Conservation (phyloP, 2,888 invertebrate genomes). For the Perdita meconis region DNA sequence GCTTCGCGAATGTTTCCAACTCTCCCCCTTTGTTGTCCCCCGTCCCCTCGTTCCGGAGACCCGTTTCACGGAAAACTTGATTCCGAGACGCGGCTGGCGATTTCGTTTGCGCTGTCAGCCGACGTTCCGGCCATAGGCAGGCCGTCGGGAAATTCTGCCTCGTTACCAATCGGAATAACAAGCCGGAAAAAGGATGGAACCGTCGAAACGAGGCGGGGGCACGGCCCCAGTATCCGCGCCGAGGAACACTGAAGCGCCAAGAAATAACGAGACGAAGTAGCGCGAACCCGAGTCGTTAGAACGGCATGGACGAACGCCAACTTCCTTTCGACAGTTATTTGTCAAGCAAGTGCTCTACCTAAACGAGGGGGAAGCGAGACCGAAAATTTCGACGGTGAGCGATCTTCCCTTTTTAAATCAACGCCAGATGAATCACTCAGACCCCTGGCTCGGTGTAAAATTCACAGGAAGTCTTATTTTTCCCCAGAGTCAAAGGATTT, state of each 20-base stretch:
- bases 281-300: constrained; percentile 60
- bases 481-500: no score
- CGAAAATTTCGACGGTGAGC: constrained; percentile 6
- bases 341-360: constrained; percentile 41
- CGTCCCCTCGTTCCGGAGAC: not conserved
- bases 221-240: constrained; percentile 9
- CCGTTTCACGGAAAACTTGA: constrained; percentile 36
- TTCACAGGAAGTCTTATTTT: no score
- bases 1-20: constrained; percentile 34
- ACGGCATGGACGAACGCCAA: constrained; percentile 65
- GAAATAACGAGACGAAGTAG: constrained; percentile 66
- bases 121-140: constrained; percentile 11
- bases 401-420: constrained; percentile 12
- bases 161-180: constrained; percentile 54
- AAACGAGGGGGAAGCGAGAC: constrained; percentile 10
- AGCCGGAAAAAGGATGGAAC: constrained; percentile 50
- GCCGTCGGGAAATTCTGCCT: constrained; percentile 42
- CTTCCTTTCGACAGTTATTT: constrained; percentile 58
- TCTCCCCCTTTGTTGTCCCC: constrained; percentile 23
- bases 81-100: constrained; percentile 29
- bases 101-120: constrained; percentile 32
- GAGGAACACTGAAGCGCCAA: constrained; percentile 54
- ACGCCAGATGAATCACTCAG: not conserved
- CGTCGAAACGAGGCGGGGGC: constrained; percentile 10
- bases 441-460: no score